A percentile compares a stretch with the other conserved stretches of the same genome.
These are phyloP conservation scores for Odontophorus gujanensis DNA, from an alignment of 2,113 vertebrate genomes.

Conservation along the genomic window DNA sequence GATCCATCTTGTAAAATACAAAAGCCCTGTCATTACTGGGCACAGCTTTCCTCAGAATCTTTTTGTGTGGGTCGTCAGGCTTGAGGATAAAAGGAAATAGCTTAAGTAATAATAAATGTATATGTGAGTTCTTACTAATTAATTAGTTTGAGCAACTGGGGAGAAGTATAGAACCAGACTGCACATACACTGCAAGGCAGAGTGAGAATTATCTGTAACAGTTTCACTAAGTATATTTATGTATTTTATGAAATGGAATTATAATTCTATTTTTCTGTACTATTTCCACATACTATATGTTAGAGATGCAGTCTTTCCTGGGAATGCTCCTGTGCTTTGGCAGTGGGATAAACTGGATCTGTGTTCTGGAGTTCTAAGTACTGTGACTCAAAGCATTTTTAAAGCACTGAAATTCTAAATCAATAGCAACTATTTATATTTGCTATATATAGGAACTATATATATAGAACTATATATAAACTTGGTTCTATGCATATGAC, in stretches of 20 bases:
- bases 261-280: not conserved
- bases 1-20: not conserved
- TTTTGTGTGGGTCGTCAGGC: not conserved
- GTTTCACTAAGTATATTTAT: not conserved
- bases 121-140: not conserved
- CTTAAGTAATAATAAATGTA: not conserved
- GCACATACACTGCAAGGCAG: not conserved
- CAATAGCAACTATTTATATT: not conserved
- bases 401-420: not conserved
- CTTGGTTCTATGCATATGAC: not conserved
- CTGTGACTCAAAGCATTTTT: not conserved
- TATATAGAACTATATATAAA: too few species aligned
- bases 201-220: not conserved
- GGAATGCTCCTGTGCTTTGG: rapidly evolving
- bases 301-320: not conserved
- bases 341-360: not conserved
- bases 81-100: not conserved
- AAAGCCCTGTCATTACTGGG: not conserved
- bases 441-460: too few species aligned
- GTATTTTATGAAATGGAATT: not conserved
- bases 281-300: not conserved
- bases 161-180: not conserved
- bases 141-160: not conserved
- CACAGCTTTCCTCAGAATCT: not conserved
- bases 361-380: not conserved